phyloP scores from a whole-genome alignment of 2,113 vertebrate species.

The Callipepla squamata region DNA sequence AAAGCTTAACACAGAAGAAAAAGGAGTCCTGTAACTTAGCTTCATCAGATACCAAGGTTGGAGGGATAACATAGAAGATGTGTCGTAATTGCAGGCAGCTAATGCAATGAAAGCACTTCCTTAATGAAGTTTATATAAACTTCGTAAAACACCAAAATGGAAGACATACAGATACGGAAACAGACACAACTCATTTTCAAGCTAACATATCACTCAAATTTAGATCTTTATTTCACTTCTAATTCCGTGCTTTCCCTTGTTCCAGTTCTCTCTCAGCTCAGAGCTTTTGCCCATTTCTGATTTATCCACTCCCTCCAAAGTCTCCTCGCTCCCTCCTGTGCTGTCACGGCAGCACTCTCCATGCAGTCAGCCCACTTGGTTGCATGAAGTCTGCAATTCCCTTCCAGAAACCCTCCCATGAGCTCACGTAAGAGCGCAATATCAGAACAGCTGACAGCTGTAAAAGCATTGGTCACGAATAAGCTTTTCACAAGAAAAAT shows the following conservation, averaged over 20 bases:
- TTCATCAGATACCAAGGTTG: background rate
- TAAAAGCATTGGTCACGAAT: background rate
- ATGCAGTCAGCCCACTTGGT: accelerated
- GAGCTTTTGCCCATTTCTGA: accelerated
- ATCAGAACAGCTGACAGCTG: background rate
- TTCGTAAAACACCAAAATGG: background rate
- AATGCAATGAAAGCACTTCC: background rate
- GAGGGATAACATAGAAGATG: background rate
- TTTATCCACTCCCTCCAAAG: background rate
- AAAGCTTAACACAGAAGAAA: background rate
- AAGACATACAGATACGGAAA: background rate
- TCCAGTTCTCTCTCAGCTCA: background rate
- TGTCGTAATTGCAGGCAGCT: background rate
- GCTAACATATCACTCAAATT: background rate
- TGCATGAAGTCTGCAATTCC: accelerated
- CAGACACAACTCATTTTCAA: background rate
- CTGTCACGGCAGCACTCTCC: background rate
- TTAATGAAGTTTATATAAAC: background rate
- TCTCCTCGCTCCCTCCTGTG: background rate
- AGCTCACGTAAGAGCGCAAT: accelerated
- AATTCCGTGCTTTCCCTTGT: background rate
- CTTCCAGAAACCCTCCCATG: background rate
- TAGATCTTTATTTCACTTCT: background rate
- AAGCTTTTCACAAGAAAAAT: accelerated
- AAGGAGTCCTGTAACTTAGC: background rate